Conservation (phyloP, 2,888 invertebrate species). For the Galerucella pusilla region DNA sequence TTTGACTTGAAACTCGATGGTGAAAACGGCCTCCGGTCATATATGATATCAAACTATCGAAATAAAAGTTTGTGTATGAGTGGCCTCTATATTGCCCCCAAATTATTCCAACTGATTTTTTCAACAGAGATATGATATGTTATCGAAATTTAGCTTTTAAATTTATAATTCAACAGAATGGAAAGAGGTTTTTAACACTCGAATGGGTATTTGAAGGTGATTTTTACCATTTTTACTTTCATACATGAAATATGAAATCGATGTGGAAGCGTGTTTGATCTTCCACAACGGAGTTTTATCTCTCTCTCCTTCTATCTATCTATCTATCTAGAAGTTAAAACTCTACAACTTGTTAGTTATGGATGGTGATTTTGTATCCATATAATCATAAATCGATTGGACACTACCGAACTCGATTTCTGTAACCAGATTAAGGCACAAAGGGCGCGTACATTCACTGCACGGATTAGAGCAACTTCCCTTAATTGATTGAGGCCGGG, state of each 20-base stretch:
- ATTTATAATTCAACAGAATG: background rate
- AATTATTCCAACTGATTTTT: no score
- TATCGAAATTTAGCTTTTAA: no score
- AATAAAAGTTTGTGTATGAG: no score
- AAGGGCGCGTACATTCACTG: slow-evolving; percentile 51
- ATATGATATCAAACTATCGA: no score
- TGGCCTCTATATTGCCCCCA: no score
- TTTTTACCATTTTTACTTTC: slow-evolving; percentile 24
- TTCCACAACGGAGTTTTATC: background rate
- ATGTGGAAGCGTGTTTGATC: slow-evolving; percentile 24
- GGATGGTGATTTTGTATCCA: slow-evolving; percentile 40
- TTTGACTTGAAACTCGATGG: no score
- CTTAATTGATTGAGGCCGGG: slow-evolving; percentile 48
- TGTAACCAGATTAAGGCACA: slow-evolving; percentile 60
- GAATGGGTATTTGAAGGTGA: slow-evolving; percentile 9
- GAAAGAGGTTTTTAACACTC: background rate
- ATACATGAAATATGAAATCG: slow-evolving; percentile 18
- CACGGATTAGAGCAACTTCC: slow-evolving; percentile 46
- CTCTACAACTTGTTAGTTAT: slow-evolving; percentile 31
- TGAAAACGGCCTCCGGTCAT: no score
- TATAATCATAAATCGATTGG: slow-evolving; percentile 48
- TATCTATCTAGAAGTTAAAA: slow-evolving; percentile 8
- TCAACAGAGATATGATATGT: no score
- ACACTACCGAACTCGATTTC: slow-evolving; percentile 54
- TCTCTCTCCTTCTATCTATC: background rate